phyloP scores from a whole-genome alignment of 2,797 vertebrate genomes.

The Aplochiton taeniatus region DNA sequence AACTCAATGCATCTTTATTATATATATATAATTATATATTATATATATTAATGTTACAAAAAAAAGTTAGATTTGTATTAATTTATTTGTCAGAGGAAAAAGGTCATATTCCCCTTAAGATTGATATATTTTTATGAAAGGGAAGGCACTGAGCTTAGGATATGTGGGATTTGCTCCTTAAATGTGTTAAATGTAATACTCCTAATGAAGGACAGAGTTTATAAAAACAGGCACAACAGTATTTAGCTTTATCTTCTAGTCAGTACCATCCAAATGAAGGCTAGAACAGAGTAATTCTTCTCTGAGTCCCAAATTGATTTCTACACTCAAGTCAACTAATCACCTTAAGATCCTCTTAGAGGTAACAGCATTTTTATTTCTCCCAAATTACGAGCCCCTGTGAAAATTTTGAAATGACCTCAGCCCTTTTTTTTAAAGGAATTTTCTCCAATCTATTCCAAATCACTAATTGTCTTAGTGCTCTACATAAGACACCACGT shows the following conservation, averaged over 20 bases:
- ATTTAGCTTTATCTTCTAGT: slow-evolving; percentile 43
- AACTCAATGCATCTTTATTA: no score
- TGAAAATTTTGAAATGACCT: slow-evolving; percentile 30
- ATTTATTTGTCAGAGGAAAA: no score
- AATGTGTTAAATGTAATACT: no score
- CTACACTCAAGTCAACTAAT: slow-evolving; percentile 58
- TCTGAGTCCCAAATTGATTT: slow-evolving; percentile 60
- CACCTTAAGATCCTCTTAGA: slow-evolving; percentile 50
- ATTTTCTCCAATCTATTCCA: slow-evolving; percentile 16
- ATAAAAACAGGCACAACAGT: no score
- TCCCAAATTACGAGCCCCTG: slow-evolving; percentile 35
- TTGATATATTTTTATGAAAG: no score
- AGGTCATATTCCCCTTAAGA: no score
- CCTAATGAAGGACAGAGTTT: no score
- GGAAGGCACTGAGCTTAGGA: no score
- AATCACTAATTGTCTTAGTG: slow-evolving; percentile 17
- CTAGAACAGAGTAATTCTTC: slow-evolving; percentile 44
- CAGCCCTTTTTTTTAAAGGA: slow-evolving; percentile 24
- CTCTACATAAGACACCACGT: slow-evolving; percentile 11
- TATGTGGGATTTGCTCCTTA: no score
- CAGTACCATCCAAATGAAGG: slow-evolving; percentile 42
- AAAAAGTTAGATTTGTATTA: no score
- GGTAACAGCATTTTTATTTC: slow-evolving; percentile 26
- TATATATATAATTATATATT: no score
- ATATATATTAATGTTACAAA: no score